Evolutionary conservation across 2,888 invertebrate species (phyloP).

Genomic region (Alentia gelatinosa): DNA sequence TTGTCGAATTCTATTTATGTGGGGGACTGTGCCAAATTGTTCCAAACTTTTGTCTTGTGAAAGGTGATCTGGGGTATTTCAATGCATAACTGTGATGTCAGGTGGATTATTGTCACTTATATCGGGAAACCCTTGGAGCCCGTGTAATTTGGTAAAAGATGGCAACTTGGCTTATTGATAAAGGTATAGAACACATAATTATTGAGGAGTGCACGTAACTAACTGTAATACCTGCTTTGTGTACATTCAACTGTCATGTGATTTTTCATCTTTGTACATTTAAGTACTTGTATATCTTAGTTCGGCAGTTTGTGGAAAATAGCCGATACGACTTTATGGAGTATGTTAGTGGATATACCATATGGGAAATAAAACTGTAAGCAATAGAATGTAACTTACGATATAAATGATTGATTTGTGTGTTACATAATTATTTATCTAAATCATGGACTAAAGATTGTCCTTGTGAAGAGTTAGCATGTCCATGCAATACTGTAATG

Average conservation of each 20-base stretch:
- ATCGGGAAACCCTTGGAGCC: not conserved
- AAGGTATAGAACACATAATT: not conserved
- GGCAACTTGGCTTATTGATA: not conserved
- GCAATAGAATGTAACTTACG: slow-evolving; percentile 7
- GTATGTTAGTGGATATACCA: not conserved
- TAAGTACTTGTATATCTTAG: not conserved
- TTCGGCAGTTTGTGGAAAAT: not conserved
- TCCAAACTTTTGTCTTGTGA: not conserved
- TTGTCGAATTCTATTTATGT: not conserved
- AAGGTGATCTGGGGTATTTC: not conserved
- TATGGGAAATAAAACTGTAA: not conserved
- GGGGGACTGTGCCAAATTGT: not conserved
- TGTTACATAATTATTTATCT: not conserved
- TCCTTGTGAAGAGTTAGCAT: no score
- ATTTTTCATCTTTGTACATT: not conserved
- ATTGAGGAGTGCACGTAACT: not conserved
- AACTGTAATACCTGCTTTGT: not conserved
- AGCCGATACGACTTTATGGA: not conserved
- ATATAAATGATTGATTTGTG: not conserved
- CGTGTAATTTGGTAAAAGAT: not conserved
- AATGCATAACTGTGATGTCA: slow-evolving; percentile 5
- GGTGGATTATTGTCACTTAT: not conserved
- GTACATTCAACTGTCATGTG: not conserved
- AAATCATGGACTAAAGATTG: not conserved
- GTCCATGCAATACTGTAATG: no score